Evolutionary conservation across 2,888 invertebrate genomes (phyloP), one percentile per base, ranked within the genome.

Genomic region (Cheilosia scutellata): DNA sequence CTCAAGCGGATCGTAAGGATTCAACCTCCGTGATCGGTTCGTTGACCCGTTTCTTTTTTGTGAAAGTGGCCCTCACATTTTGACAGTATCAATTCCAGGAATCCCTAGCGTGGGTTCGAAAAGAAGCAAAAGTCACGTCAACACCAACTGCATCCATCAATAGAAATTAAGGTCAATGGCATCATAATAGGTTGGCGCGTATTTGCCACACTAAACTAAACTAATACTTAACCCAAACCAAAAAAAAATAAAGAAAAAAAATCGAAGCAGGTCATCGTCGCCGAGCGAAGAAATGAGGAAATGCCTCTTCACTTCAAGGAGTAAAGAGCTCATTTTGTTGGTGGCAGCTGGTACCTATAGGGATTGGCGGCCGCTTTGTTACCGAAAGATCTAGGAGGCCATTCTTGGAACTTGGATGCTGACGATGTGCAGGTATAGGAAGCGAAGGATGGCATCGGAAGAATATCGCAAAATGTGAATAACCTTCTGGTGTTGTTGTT

Each of bases 111-210:
- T 83, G 57, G 74, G 70, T 83, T 78, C 68, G 5, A 53, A 71
- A 25, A 63, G 53, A 70, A 76, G 51, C 65, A 74, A 80, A 29
- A 75, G 57, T 75, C 75, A 60, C 51, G 47, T 42, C 37, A 63
- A 33, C 42, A 58, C 51, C 37, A 63, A 63, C 42, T 78, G 74
- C 51, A 78, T 74, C 83, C 68, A 63, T 78, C 78, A 83, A 74
- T 74, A 83, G 78, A 70, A 82, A 65, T 83, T 74, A 63, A 83
- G 83, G 83, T 78, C 78, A 83, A 78, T 83, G 83, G 74, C 83
- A 83, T 65, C 63, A 49, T 37, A 75, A 77, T 68, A 25, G 57
- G 74, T 74, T 74, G 63, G 74, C 66, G 51, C 74, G 68, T 79
- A 83, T 78, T 82, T 83, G 77, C 66, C 72, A 78, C 78, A 20